Evolutionary conservation across 1,140 invertebrate genomes (phyloP), one percentile per base, ranked within the genome.

Genomic region (Metopolophium dirhodum): DNA sequence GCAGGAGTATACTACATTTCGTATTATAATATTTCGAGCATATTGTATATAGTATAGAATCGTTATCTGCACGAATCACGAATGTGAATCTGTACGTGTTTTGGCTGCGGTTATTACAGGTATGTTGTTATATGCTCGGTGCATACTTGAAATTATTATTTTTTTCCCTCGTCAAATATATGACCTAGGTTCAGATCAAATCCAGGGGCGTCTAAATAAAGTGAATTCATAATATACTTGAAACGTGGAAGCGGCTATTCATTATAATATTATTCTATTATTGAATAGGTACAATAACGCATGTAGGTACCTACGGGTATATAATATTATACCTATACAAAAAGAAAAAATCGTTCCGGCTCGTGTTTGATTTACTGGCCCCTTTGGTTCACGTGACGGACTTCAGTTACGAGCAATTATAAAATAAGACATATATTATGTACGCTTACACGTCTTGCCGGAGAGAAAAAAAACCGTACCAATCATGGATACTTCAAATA

Each of bases 351-450:
- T 83, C 90, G 90, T 91, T 91, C 68, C 77, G 90, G 68, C 41
- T 77, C 68, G 9, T 35, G 47, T 93, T 85, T 85, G 82, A 93
- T 93, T 93, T 86, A 93, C 82, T 23, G 90, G 37, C 47, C 37
- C 49, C 83, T 86, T 86, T 45, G 49, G 30, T 51, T 37, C n/a
- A 37, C 20, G 35, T 85, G 77, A 86, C 91, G 82, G 77, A 54
- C 82, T 45, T 57, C 49, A 83, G 82, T 51, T 86, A 93, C 30
- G 49, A 57, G 90, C 57, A 68, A 47, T 91, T 91, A 77, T 61
- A 77, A 91, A 68, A 91, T 91, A 83, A 83, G 90, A 91, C 90
- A 83, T 91, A 47, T 92, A 85, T 92, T 92, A 51, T 92, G 91
- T 92, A 86, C 91, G 82, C 68, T 86, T 85, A 85, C 82, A 85